Percentiles rank a stretch among this genome's conserved stretches.
These are phyloP conservation scores for Passer domesticus DNA, from an alignment of 2,113 vertebrate genomes.

Conservation along the genomic window DNA sequence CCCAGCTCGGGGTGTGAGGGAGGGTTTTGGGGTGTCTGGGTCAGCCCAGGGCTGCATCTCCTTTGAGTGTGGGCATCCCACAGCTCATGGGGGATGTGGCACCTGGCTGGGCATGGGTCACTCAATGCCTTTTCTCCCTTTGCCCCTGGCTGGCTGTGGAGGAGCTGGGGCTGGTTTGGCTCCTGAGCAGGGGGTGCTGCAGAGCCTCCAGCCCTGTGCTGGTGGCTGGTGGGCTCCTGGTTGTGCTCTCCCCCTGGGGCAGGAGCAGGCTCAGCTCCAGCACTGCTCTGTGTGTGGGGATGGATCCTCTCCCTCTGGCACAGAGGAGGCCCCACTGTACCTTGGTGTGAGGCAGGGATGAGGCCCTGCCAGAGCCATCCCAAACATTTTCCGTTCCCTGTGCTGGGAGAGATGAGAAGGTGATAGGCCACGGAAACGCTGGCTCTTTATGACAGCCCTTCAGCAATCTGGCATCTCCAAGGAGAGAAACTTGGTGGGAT, in stretches of 20 bases:
- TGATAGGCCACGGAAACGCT: background rate
- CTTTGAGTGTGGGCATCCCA: fast-evolving
- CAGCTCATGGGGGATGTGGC: fast-evolving
- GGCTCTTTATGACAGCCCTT: background rate
- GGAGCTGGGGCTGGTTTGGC: background rate
- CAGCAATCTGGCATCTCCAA: background rate
- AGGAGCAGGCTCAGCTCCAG: background rate
- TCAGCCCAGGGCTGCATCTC: background rate
- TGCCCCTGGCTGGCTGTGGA: background rate
- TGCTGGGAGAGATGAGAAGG: background rate
- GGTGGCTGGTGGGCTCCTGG: background rate
- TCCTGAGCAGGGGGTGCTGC: background rate
- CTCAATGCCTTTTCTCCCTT: background rate
- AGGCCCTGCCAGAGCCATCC: background rate
- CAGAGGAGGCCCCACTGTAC: background rate
- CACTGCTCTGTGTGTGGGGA: background rate
- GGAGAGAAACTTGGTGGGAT: background rate
- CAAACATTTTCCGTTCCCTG: background rate
- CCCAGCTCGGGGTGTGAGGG: background rate
- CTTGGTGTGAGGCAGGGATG: background rate
- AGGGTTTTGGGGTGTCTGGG: background rate
- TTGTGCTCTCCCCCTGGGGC: background rate
- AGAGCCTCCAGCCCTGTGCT: background rate
- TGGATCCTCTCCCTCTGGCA: background rate
- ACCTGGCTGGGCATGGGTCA: background rate